Conservation (phyloP, 2,797 vertebrate genomes). For the Amazonetta brasiliensis region DNA sequence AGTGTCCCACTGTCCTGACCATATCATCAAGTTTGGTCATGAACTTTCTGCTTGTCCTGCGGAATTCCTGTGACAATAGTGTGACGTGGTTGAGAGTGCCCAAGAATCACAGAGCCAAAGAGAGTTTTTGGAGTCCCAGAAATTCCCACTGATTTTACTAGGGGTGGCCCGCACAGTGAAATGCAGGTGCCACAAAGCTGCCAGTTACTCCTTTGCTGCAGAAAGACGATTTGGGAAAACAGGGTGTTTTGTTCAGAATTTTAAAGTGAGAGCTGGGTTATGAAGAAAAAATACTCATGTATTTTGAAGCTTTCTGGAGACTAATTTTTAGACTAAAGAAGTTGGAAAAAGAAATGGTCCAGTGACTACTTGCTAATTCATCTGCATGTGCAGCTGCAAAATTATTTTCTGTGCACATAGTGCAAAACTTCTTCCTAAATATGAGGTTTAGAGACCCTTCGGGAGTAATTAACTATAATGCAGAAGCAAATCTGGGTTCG, state of each 20-base stretch:
- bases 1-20: neutral
- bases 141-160: neutral
- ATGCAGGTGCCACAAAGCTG: neutral
- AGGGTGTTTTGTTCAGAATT: neutral
- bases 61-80: neutral
- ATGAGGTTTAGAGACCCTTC: conserved; percentile 46
- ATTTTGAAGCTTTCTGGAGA: neutral
- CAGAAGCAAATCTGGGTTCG: conserved; percentile 52
- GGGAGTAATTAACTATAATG: conserved; percentile 53
- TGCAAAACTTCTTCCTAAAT: conserved; percentile 47
- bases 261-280: neutral
- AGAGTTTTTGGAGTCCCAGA: neutral
- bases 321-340: neutral
- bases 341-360: neutral
- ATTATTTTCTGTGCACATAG: conserved; percentile 45
- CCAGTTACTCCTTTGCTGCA: neutral
- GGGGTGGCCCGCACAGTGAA: neutral
- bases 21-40: neutral
- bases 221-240: neutral
- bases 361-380: conserved; percentile 20
- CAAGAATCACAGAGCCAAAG: rapidly evolving
- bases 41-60: neutral
- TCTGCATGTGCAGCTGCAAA: conserved; percentile 42
- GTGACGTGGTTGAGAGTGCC: too few relatives aligned
- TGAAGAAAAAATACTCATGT: neutral